Percentiles rank a stretch among this genome's conserved stretches.
Conservation (phyloP, 2,888 invertebrate genomes). For the Globia sparganii region DNA sequence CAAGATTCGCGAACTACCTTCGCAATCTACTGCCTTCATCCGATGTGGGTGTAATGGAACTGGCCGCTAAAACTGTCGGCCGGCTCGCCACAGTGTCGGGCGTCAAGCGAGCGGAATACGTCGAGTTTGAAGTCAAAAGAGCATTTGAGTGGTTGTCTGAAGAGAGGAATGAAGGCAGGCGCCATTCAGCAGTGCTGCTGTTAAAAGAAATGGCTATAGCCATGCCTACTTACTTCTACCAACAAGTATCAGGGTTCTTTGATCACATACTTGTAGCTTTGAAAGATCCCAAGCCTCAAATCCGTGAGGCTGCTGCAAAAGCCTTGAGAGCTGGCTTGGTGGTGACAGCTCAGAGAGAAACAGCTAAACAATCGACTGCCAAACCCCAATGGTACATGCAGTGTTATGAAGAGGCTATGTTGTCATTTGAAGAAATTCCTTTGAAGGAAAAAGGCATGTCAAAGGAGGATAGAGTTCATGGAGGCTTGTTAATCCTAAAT, state of each 20-base stretch:
- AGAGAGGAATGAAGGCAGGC: constrained; percentile 96
- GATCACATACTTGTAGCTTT: constrained; percentile 98
- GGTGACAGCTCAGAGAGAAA: constrained; percentile 98
- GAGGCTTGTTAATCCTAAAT: constrained; percentile 97
- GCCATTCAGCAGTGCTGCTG: constrained; percentile 97
- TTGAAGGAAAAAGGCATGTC: constrained; percentile 94
- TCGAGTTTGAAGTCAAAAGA: constrained; percentile 99
- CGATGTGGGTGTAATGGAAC: constrained; percentile 98
- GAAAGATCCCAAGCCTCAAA: constrained; percentile 96
- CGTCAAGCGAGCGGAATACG: constrained; percentile 98
- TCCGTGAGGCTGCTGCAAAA: constrained; percentile 97
- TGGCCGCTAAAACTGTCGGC: constrained; percentile 98
- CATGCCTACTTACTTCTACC: constrained; percentile 99
- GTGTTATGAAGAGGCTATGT: constrained; percentile 97
- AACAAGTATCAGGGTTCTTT: constrained; percentile 97
- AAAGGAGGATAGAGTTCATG: constrained; percentile 97
- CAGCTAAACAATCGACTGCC: constrained; percentile 96
- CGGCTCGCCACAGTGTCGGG: constrained; percentile 97
- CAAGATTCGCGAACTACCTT: constrained; percentile 97
- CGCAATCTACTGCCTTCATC: constrained; percentile 96
- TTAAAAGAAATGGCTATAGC: constrained; percentile 98
- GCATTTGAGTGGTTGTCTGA: constrained; percentile 98
- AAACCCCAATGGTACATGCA: constrained; percentile 98
- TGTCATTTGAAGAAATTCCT: constrained; percentile 93
- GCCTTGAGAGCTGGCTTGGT: constrained; percentile 98